Evolutionary conservation across 1,140 invertebrate species (phyloP).

Genomic region (Agrypnia vestita): DNA sequence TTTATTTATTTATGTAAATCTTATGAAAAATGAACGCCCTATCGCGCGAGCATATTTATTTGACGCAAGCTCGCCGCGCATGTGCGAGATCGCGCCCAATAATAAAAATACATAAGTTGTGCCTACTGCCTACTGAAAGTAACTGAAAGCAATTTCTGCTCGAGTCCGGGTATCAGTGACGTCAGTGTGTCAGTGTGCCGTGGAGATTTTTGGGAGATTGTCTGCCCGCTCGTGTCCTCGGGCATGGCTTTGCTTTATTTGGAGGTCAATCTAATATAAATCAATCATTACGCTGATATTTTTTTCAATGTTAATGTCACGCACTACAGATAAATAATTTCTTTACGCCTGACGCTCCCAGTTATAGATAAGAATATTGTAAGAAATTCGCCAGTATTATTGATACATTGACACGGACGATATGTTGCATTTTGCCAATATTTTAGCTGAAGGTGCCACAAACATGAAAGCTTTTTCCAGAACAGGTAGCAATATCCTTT

Average conservation of each 20-base stretch:
- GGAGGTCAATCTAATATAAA: constrained; percentile 49
- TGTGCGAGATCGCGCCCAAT: neutral
- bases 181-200: neutral
- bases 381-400: no score
- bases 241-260: constrained; percentile 25
- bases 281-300: constrained; percentile 23
- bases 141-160: neutral
- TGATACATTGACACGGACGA: neutral
- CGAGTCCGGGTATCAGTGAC: neutral
- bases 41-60: no score
- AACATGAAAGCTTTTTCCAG: constrained; percentile 43
- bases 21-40: no score
- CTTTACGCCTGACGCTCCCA: neutral
- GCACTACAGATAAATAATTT: neutral
- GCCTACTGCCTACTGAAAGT: neutral
- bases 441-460: constrained; percentile 31
- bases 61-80: neutral
- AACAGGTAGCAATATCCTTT: constrained; percentile 25
- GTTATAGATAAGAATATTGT: neutral
- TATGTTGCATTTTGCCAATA: constrained; percentile 19
- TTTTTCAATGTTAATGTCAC: constrained; percentile 1
- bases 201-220: neutral
- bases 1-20: no score
- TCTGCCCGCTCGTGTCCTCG: neutral
- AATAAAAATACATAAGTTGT: neutral